phyloP scores from a whole-genome alignment of 1,140 invertebrate genomes.

The Pseudomyrmex sp. region DNA sequence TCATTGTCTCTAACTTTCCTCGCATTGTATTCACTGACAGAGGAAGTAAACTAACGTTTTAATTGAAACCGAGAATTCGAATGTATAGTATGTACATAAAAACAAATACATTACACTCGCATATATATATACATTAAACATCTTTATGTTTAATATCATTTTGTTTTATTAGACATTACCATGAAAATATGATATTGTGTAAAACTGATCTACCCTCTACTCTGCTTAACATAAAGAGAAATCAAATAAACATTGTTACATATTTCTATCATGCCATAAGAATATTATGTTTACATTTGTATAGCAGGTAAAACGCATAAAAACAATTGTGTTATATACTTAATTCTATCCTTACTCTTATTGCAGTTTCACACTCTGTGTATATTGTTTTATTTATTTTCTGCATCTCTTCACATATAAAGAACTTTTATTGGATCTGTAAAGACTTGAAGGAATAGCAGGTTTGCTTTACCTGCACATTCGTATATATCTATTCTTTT shows the following conservation, averaged over 20 bases:
- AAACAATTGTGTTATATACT: slow-evolving; percentile 57
- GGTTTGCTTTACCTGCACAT: slow-evolving; percentile 42
- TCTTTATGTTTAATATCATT: slow-evolving; percentile 63
- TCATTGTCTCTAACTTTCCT: slow-evolving; percentile 61
- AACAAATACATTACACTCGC: slow-evolving; percentile 52
- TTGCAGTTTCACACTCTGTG: slow-evolving; percentile 50
- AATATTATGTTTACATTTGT: slow-evolving; percentile 66
- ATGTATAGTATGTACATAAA: slow-evolving; percentile 74
- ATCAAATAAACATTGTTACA: slow-evolving; percentile 64
- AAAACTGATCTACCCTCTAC: slow-evolving; percentile 50
- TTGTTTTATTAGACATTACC: slow-evolving; percentile 62
- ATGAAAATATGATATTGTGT: slow-evolving; percentile 61
- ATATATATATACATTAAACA: slow-evolving; percentile 53
- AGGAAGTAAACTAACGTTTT: slow-evolving; percentile 65
- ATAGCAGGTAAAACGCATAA: slow-evolving; percentile 62
- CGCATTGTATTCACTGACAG: slow-evolving; percentile 55
- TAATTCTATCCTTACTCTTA: slow-evolving; percentile 61
- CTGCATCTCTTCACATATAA: slow-evolving; percentile 32
- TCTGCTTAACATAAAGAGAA: slow-evolving; percentile 53
- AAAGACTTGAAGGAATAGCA: slow-evolving; percentile 39
- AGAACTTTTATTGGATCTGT: slow-evolving; percentile 52
- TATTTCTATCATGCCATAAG: slow-evolving; percentile 69
- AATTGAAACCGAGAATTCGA: slow-evolving; percentile 57
- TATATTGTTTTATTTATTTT: slow-evolving; percentile 74
- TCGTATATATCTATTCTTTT: slow-evolving; percentile 62